Percentiles rank a stretch among this genome's conserved stretches.
These are phyloP conservation scores for Apus apus DNA, from an alignment of 2,113 vertebrate species.

Conservation along the genomic window DNA sequence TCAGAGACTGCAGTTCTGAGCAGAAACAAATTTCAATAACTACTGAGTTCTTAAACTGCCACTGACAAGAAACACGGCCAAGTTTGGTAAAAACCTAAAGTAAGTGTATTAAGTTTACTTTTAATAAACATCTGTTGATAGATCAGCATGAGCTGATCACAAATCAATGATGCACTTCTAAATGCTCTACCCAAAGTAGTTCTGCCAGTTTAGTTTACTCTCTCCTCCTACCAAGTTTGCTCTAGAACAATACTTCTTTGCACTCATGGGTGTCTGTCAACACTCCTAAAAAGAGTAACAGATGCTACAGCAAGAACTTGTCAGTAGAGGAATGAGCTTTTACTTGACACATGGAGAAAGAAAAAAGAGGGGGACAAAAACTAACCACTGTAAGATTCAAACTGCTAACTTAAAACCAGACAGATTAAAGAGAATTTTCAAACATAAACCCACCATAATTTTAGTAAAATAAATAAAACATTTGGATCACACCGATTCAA, in stretches of 20 bases:
- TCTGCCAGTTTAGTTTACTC: background rate
- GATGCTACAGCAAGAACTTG: background rate
- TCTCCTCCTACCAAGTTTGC: background rate
- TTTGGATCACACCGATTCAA: background rate
- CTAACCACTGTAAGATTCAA: background rate
- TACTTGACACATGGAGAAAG: background rate
- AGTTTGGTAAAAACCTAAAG: background rate
- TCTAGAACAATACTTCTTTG: background rate
- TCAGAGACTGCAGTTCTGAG: background rate
- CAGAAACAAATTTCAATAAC: background rate
- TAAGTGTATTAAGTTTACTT: background rate
- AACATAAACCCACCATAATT: background rate
- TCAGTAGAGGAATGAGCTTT: background rate
- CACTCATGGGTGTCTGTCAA: background rate
- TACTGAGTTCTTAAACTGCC: background rate
- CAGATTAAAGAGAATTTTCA: background rate
- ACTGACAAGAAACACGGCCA: background rate
- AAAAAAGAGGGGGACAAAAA: background rate
- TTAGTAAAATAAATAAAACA: background rate
- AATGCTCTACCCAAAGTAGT: background rate
- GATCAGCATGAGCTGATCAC: background rate
- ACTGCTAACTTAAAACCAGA: background rate
- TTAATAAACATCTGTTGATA: background rate
- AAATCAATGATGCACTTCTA: background rate
- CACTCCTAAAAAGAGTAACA: background rate